Percentiles rank a stretch among this genome's conserved stretches.
Evolutionary conservation across 2,797 vertebrate genomes (phyloP).

Genomic region (Enteromius afrohamiltoni): DNA sequence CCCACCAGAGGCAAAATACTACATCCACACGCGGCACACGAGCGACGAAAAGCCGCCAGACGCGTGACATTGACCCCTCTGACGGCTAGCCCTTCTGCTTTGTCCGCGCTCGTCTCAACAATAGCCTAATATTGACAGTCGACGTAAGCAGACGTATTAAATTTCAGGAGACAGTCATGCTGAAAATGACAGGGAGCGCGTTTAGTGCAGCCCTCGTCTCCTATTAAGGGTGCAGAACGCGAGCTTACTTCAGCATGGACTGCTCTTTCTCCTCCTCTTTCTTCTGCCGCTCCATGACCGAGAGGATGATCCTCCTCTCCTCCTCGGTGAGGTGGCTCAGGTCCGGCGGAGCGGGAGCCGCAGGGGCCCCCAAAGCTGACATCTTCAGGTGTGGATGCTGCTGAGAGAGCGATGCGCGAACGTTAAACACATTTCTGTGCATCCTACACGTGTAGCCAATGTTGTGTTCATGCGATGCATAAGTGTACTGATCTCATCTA

Average conservation of each 20-base stretch:
- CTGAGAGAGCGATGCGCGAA: not conserved
- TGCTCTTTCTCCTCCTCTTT: conserved; percentile 95
- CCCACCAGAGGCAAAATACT: conserved; percentile 59
- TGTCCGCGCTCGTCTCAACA: conserved; percentile 43
- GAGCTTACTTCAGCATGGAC: conserved; percentile 89
- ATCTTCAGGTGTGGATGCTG: conserved; percentile 74
- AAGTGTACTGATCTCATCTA: not conserved
- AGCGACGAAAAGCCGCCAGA: conserved; percentile 15
- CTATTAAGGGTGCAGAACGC: conserved; percentile 1
- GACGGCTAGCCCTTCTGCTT: conserved; percentile 38
- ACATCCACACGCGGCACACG: conserved; percentile 21
- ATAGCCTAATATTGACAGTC: conserved; percentile 52
- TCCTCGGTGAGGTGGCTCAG: conserved; percentile 95
- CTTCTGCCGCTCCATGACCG: conserved; percentile 92
- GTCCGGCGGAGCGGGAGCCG: conserved; percentile 74
- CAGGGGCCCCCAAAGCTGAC: conserved; percentile 83
- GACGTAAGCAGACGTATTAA: conserved; percentile 59
- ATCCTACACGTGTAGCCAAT: not conserved
- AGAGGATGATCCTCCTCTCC: conserved; percentile 91
- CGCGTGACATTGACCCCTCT: conserved; percentile 35
- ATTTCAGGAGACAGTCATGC: conserved; percentile 50
- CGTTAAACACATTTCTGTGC: conserved; percentile 2
- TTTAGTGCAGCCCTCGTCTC: conserved; percentile 41
- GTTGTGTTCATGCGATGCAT: not conserved
- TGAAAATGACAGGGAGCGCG: conserved; percentile 50